Evolutionary conservation across 2,888 invertebrate species (phyloP).

Genomic region (Ischnura elegans): DNA sequence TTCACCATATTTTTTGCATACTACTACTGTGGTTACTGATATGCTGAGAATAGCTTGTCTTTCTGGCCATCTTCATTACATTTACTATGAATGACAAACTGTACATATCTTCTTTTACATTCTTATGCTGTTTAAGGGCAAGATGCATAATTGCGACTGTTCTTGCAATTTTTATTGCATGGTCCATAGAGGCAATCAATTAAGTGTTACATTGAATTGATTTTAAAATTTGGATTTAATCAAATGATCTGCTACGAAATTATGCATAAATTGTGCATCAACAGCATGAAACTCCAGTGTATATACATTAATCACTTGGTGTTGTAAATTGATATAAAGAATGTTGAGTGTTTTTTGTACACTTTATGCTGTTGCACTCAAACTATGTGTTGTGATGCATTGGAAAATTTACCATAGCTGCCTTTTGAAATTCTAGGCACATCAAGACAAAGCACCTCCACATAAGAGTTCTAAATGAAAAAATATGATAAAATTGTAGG

Average conservation of each 20-base stretch:
- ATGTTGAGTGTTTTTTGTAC: constrained; percentile 13
- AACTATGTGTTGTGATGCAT: constrained; percentile 13
- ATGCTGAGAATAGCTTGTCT: background rate
- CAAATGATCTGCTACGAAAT: background rate
- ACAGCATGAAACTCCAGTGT: background rate
- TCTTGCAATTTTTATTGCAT: constrained; percentile 1
- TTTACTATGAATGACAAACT: background rate
- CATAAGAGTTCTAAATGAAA: background rate
- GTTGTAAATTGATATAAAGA: background rate
- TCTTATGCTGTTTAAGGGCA: background rate
- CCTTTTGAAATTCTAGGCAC: background rate
- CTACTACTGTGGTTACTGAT: background rate
- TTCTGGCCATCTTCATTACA: background rate
- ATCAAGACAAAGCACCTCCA: background rate
- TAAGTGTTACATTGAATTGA: background rate
- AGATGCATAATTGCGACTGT: background rate
- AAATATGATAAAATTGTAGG: background rate
- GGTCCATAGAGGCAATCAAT: background rate
- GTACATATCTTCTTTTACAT: background rate
- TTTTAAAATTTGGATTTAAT: background rate
- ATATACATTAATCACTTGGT: background rate
- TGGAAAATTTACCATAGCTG: background rate
- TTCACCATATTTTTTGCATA: background rate
- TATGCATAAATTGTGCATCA: background rate
- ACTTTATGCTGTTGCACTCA: constrained; percentile 34